phyloP scores from a whole-genome alignment of 2,888 invertebrate genomes.

The Eilema caniola region DNA sequence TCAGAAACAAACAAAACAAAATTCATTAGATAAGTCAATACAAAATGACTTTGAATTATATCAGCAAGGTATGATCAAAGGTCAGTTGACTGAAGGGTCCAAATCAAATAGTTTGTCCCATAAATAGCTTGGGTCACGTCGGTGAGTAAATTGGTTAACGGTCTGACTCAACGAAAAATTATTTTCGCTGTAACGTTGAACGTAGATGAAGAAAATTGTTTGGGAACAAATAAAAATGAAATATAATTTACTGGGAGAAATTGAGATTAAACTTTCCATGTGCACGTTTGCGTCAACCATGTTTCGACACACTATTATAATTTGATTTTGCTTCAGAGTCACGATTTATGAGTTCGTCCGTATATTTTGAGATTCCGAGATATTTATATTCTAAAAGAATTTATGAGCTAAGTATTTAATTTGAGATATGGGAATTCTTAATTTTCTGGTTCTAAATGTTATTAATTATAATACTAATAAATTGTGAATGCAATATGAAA shows the following conservation, averaged over 20 bases:
- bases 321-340: slow-evolving; percentile 24
- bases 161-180: slow-evolving; percentile 52
- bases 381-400: not conserved
- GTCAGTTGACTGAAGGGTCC: slow-evolving; percentile 50
- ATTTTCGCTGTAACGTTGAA: slow-evolving; percentile 47
- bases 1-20: slow-evolving; percentile 46
- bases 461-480: not conserved
- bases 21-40: slow-evolving; percentile 51
- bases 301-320: slow-evolving; percentile 35
- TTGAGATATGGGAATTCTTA: not conserved
- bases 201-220: slow-evolving; percentile 49
- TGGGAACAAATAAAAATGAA: slow-evolving; percentile 53
- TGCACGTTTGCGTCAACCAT: slow-evolving; percentile 44
- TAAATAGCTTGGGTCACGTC: slow-evolving; percentile 57
- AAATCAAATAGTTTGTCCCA: slow-evolving; percentile 59
- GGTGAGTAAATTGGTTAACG: slow-evolving; percentile 55
- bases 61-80: slow-evolving; percentile 51
- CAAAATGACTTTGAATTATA: slow-evolving; percentile 50
- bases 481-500: not conserved
- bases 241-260: slow-evolving; percentile 42
- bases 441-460: not conserved
- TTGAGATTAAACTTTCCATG: slow-evolving; percentile 42
- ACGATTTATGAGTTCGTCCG: not conserved
- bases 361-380: not conserved
- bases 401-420: not conserved